Percentiles rank a stretch among this genome's conserved stretches.
These are phyloP conservation scores for Sinocyclocheilus anophthalmus DNA, from an alignment of 2,113 vertebrate species.

Conservation along the genomic window DNA sequence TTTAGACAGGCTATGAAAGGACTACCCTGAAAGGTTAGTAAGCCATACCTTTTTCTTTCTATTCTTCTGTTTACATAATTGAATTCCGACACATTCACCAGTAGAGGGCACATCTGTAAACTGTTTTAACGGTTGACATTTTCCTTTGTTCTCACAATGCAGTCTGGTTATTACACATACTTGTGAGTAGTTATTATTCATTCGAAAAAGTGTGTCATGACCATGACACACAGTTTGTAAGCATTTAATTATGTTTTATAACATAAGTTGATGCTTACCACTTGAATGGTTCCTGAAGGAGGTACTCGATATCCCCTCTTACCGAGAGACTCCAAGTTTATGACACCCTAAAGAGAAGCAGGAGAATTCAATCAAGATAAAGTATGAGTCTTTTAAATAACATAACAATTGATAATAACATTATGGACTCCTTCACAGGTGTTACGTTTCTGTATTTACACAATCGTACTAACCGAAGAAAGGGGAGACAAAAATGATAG, in stretches of 20 bases:
- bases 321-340: constrained; percentile 94
- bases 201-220: background rate
- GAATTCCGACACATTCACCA: background rate
- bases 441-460: background rate
- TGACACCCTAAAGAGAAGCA: constrained; percentile 85
- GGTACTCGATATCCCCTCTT: constrained; percentile 99
- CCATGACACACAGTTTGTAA: background rate
- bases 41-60: background rate
- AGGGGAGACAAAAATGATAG: background rate
- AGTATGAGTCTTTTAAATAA: background rate
- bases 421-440: background rate
- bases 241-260: background rate
- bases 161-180: background rate
- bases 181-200: background rate
- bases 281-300: constrained; percentile 99
- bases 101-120: background rate
- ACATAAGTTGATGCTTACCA: constrained; percentile 78
- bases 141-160: background rate
- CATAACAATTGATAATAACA: too few species aligned
- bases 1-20: background rate
- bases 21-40: background rate
- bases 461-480: background rate
- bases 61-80: background rate
- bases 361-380: constrained; percentile 27
- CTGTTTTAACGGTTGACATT: background rate